phyloP scores from a whole-genome alignment of 2,797 vertebrate genomes.

The Sebastes iracundus region DNA sequence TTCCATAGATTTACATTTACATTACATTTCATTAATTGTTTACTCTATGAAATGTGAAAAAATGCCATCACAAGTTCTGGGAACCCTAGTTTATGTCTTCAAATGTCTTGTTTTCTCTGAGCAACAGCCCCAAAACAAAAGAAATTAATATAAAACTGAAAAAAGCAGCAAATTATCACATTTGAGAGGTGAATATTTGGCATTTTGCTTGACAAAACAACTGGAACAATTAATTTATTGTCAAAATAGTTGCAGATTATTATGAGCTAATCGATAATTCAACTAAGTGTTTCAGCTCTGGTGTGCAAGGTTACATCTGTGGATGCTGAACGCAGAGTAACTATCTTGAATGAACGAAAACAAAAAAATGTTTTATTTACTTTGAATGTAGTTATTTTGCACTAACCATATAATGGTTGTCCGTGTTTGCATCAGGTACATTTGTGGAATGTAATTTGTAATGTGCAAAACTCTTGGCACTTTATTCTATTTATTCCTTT shows the following conservation, averaged over 20 bases:
- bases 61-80: neutral
- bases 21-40: neutral
- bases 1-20: neutral
- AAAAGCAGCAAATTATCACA: neutral
- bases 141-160: neutral
- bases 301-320: neutral
- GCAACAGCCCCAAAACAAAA: neutral
- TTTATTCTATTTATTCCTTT: too few species aligned
- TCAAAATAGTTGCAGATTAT: neutral
- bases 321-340: too few species aligned
- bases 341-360: too few species aligned
- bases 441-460: too few species aligned
- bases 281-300: neutral
- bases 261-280: neutral
- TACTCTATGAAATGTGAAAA: neutral
- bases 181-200: neutral
- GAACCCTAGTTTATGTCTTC: neutral
- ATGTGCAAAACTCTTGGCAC: too few species aligned
- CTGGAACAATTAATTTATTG: neutral
- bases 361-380: too few species aligned
- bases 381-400: too few species aligned
- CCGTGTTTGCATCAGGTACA: too few species aligned
- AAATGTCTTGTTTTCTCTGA: neutral
- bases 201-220: neutral
- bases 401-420: too few species aligned